Percentiles rank a stretch among this genome's conserved stretches.
These are phyloP conservation scores for Napeogenes sylphis DNA, from an alignment of 2,888 invertebrate species.

Conservation along the genomic window DNA sequence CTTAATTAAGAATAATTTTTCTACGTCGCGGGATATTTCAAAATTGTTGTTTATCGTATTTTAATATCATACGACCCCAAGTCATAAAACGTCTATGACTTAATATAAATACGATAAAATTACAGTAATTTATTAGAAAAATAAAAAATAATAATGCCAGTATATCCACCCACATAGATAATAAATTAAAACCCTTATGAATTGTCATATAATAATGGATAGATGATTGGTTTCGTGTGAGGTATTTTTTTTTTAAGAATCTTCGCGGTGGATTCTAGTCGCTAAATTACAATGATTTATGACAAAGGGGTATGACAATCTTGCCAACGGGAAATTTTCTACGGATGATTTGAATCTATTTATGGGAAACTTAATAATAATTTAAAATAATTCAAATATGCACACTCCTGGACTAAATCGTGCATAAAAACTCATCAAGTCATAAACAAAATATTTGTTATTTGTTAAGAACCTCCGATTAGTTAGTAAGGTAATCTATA, in stretches of 20 bases:
- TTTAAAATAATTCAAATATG: not conserved
- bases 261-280: slow-evolving; percentile 51
- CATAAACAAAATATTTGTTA: no score
- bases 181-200: slow-evolving; percentile 76
- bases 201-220: slow-evolving; percentile 69
- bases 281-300: slow-evolving; percentile 68
- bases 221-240: slow-evolving; percentile 71
- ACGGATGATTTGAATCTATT: not conserved
- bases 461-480: no score
- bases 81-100: slow-evolving; percentile 31
- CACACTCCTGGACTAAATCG: not conserved
- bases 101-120: slow-evolving; percentile 63
- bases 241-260: slow-evolving; percentile 73
- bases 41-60: slow-evolving; percentile 9
- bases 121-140: slow-evolving; percentile 60
- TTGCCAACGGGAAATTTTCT: not conserved
- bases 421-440: no score
- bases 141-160: slow-evolving; percentile 68
- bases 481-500: no score
- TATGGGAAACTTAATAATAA: not conserved
- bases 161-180: slow-evolving; percentile 76
- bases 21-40: no score
- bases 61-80: slow-evolving; percentile 37
- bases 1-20: no score
- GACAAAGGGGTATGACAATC: slow-evolving; percentile 13